Evolutionary conservation across 2,113 vertebrate genomes (phyloP), one percentile per base, ranked within the genome.

Genomic region (Salminus brasiliensis): DNA sequence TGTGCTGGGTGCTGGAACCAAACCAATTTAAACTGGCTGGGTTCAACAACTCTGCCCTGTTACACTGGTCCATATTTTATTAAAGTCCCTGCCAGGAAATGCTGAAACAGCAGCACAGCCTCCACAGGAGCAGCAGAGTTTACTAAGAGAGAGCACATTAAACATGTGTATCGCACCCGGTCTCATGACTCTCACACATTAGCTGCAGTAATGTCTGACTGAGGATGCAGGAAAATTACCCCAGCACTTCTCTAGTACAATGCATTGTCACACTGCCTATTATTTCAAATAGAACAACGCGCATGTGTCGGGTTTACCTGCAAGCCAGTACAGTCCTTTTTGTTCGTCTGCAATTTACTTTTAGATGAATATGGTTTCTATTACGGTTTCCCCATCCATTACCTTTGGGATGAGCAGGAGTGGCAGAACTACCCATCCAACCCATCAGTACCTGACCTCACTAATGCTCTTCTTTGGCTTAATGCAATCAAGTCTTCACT

Each of bases 31-130:
- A 30, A 79, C 59, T 34, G 34, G 25, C 59, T 29, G 69, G 59
- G 78, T 72, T 73, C 69, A 79, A 73, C 78, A 79, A 25, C 70
- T 65, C 59, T 5, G 69, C 52, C 45, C 32, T 55, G 63, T 65
- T 72, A 65, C 16, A 32, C 21, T 72, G 78, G 63, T 65, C 63
- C 43, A 41, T 39, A 13, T 9, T 79, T 79, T 79, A 79, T 79
- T 79, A 79, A 73, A 79, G 70, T 53, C 59, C 52, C 59, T 52
- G 78, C 36, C 52, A 36, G 52, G 66, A 63, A 79, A 49, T 45
- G 78, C 78, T 79, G 69, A 79, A 65, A 73, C 78, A 72, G 78
- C 78, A 79, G 60, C 12, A 4, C 43, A 15, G 68, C 13, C 27
- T 25, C 66, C 47, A 32, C 9, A 11, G 59, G 78, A 66, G 21